phyloP scores from a whole-genome alignment of 2,113 vertebrate species.

The Polypterus bichir region DNA sequence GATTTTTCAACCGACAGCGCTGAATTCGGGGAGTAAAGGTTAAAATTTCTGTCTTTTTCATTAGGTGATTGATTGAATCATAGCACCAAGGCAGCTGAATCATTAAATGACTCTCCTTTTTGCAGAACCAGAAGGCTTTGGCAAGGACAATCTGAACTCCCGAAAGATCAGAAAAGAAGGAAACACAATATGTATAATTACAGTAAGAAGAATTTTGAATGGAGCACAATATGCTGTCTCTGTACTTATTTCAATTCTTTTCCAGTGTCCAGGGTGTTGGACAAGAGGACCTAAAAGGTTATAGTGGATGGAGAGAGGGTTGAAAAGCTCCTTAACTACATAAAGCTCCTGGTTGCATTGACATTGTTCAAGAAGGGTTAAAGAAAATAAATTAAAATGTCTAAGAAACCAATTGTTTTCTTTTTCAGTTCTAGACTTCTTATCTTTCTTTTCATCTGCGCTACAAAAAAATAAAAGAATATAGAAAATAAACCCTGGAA shows the following conservation, averaged over 20 bases:
- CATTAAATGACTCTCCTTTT: conserved; percentile 45
- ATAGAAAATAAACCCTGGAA: too few species aligned
- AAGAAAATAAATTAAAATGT: too few species aligned
- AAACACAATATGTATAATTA: conserved; percentile 67
- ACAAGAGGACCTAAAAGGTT: too few species aligned
- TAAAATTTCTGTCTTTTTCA: conserved; percentile 38
- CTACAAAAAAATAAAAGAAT: too few species aligned
- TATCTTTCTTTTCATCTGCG: too few species aligned
- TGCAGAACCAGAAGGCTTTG: conserved; percentile 45
- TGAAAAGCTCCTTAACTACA: too few species aligned
- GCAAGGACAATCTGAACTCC: conserved; percentile 52
- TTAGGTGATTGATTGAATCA: conserved; percentile 66
- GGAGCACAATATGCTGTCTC: conserved; percentile 32
- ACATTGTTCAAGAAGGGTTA: too few species aligned
- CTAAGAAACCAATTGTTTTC: too few species aligned
- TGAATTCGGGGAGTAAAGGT: conserved; percentile 35
- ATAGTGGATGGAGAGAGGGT: too few species aligned
- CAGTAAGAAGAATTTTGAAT: conserved; percentile 39
- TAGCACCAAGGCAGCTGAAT: conserved; percentile 54
- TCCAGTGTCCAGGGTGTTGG: conserved; percentile 12
- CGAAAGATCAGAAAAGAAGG: conserved; percentile 36
- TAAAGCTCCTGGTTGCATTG: too few species aligned
- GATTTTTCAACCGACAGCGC: conserved; percentile 47
- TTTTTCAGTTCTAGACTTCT: too few species aligned
- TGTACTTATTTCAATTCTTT: conserved; percentile 35